These are phyloP conservation scores for Heterochromis multidens DNA, from an alignment of 2,113 vertebrate genomes.

Conservation along the genomic window DNA sequence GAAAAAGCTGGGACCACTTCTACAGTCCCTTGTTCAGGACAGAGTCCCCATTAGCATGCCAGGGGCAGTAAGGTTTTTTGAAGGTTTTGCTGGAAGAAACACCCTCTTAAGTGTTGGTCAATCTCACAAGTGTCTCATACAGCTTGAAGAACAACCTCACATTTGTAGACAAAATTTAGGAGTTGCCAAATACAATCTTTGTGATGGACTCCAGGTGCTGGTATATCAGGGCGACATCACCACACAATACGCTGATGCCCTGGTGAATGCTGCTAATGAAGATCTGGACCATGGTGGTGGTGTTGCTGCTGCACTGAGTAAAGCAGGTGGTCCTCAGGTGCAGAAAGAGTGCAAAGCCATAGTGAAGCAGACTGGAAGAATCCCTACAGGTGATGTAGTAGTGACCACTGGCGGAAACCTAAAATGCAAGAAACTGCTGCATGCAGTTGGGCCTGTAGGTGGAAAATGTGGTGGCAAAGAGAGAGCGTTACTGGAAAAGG, in stretches of 20 bases:
- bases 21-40: conserved; percentile 35
- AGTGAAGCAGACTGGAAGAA: conserved; percentile 10
- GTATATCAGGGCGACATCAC: conserved; percentile 66
- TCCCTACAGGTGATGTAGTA: conserved; percentile 21
- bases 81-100: conserved; percentile 22
- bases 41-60: conserved; percentile 37
- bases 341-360: conserved; percentile 42
- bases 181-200: conserved; percentile 24
- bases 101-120: conserved; percentile 6
- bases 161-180: background rate
- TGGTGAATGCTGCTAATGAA: conserved; percentile 71
- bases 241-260: conserved; percentile 45
- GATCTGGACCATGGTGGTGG: conserved; percentile 44
- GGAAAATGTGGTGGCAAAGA: conserved; percentile 15
- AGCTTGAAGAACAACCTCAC: background rate
- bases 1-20: conserved; percentile 8
- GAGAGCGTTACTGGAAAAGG: conserved; percentile 10
- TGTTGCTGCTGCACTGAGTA: conserved; percentile 56
- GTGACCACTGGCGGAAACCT: conserved; percentile 53
- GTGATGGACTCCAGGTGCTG: conserved; percentile 24
- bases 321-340: conserved; percentile 55
- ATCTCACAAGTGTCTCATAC: conserved; percentile 42
- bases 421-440: conserved; percentile 58
- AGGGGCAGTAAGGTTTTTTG: conserved; percentile 47
- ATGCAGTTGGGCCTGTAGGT: conserved; percentile 61